Percentiles rank a stretch among this genome's conserved stretches.
phyloP scores from a whole-genome alignment of 2,888 invertebrate genomes.

The Macrophya annulata region DNA sequence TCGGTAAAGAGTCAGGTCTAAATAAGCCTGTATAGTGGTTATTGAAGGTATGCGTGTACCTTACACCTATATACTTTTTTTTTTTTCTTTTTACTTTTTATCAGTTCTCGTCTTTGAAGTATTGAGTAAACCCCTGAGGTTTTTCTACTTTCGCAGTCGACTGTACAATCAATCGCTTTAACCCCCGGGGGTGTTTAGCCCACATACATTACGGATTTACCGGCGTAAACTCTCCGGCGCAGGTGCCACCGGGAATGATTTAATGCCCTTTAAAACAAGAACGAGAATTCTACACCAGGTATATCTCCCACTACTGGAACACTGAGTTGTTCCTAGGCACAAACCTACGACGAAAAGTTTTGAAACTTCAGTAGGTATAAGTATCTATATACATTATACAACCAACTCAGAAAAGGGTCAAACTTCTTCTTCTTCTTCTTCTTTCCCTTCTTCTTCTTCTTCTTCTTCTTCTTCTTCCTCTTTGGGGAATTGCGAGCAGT shows the following conservation, averaged over 20 bases:
- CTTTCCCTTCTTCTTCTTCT: too few species aligned
- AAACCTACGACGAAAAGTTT: neutral
- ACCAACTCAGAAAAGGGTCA: constrained; percentile 37
- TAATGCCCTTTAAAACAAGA: constrained; percentile 43
- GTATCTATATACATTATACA: neutral
- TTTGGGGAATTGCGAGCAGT: neutral
- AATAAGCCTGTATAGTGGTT: neutral
- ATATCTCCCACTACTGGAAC: neutral
- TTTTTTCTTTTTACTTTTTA: neutral
- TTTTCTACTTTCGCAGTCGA: neutral
- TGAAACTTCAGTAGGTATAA: neutral
- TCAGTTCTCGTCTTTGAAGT: constrained; percentile 2
- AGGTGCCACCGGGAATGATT: constrained; percentile 43
- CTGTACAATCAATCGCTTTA: constrained; percentile 39
- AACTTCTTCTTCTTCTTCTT: neutral
- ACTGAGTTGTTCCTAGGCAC: constrained; percentile 14
- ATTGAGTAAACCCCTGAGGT: neutral
- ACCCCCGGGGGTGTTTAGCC: constrained; percentile 25
- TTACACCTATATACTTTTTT: too few species aligned
- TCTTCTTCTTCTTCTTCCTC: too few species aligned
- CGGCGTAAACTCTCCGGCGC: constrained; percentile 25
- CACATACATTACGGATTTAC: constrained; percentile 33
- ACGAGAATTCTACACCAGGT: neutral
- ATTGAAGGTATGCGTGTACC: neutral
- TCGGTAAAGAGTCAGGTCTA: neutral